Evolutionary conservation across 2,113 vertebrate genomes (phyloP).

Genomic region (Spea multiplicata): DNA sequence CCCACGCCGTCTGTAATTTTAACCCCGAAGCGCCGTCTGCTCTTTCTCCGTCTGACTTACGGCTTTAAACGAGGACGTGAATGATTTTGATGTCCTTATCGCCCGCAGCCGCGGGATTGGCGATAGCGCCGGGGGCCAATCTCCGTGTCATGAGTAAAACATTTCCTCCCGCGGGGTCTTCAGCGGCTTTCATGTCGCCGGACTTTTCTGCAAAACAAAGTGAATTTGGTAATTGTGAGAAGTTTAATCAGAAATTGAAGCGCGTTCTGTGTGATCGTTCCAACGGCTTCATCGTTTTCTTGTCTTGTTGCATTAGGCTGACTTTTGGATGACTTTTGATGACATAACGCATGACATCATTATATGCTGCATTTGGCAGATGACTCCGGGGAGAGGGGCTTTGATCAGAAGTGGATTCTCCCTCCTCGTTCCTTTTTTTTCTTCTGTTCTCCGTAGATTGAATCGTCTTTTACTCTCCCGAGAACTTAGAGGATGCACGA

Average conservation of each 20-base stretch:
- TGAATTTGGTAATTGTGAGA: conserved; percentile 19
- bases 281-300: conserved; percentile 33
- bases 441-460: too few relatives aligned
- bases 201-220: conserved; percentile 49
- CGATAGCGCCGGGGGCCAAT: conserved; percentile 47
- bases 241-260: conserved; percentile 37
- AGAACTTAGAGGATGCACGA: too few relatives aligned
- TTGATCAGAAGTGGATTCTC: conserved; percentile 2
- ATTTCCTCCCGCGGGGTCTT: conserved; percentile 51
- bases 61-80: conserved; percentile 8
- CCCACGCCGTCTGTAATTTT: too few relatives aligned
- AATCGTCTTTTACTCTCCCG: too few relatives aligned
- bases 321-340: background rate
- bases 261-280: conserved; percentile 35
- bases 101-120: conserved; percentile 53
- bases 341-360: conserved; percentile 2
- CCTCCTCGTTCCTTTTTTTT: too few relatives aligned
- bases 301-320: conserved; percentile 20
- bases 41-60: conserved; percentile 18
- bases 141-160: conserved; percentile 53
- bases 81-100: conserved; percentile 49
- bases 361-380: background rate
- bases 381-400: conserved; percentile 15
- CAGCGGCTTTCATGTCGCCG: conserved; percentile 50
- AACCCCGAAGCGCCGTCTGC: background rate